Conservation (phyloP, 2,113 vertebrate species). For the Rhadina sibilatrix region DNA sequence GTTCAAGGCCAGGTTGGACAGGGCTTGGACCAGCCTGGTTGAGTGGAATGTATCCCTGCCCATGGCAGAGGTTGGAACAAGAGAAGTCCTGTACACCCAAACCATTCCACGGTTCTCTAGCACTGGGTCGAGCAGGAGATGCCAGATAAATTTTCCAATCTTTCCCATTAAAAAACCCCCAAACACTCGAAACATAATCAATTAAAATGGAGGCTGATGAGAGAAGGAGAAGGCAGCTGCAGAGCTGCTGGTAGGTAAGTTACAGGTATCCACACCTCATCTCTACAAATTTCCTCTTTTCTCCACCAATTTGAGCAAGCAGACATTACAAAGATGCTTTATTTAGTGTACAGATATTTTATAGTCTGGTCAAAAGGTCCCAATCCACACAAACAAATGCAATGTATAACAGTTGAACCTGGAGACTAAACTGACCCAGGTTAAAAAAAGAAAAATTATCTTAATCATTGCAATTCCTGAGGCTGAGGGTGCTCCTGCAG, state of each 20-base stretch:
- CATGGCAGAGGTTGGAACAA: background rate
- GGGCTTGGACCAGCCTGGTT: background rate
- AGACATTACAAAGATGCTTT: background rate
- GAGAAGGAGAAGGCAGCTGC: background rate
- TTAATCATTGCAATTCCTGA: background rate
- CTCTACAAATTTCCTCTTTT: background rate
- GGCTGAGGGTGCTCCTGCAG: background rate
- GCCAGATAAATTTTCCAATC: background rate
- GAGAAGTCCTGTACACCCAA: background rate
- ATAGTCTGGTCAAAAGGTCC: background rate
- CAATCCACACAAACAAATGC: background rate
- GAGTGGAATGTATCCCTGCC: background rate
- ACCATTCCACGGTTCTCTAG: background rate
- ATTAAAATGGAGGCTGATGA: background rate
- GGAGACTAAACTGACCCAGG: background rate
- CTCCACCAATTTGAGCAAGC: background rate
- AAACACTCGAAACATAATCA: background rate
- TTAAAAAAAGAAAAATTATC: background rate
- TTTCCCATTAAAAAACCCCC: accelerated
- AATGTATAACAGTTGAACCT: background rate
- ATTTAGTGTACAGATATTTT: background rate
- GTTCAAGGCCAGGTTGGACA: background rate
- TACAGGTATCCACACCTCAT: background rate
- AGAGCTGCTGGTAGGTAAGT: background rate
- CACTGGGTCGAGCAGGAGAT: accelerated